These are phyloP conservation scores for Nowickia ferox DNA, from an alignment of 2,888 invertebrate genomes.

Conservation along the genomic window DNA sequence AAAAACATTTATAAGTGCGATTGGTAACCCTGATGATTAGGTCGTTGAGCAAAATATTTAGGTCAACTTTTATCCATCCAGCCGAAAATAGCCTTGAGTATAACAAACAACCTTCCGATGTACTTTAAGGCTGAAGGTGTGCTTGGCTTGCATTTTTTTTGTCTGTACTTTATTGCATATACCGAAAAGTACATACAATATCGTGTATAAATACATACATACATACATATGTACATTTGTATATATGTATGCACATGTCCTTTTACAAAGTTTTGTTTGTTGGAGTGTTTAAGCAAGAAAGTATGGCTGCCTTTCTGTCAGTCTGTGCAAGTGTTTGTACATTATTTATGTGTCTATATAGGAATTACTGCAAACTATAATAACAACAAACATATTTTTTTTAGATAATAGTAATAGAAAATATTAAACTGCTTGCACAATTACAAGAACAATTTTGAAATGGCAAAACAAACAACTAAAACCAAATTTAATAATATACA, in stretches of 20 bases:
- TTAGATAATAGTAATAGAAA: conserved; percentile 39
- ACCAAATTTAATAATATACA: conserved; percentile 55
- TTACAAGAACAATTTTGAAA: conserved; percentile 39
- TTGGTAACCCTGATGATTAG: conserved; percentile 81
- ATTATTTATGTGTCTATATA: background rate
- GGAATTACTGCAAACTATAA: conserved; percentile 29
- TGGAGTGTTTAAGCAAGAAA: background rate
- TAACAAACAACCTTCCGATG: conserved; percentile 81
- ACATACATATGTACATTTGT: background rate
- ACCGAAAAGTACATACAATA: conserved; percentile 16
- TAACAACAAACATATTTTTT: conserved; percentile 40
- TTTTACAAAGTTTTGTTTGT: conserved; percentile 22
- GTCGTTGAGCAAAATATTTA: conserved; percentile 83
- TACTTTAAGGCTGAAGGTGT: conserved; percentile 79
- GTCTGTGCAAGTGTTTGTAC: conserved; percentile 9
- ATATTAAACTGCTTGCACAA: conserved; percentile 1
- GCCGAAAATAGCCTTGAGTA: conserved; percentile 83
- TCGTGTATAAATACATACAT: conserved; percentile 13
- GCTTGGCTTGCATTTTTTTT: conserved; percentile 73
- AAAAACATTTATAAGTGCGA: conserved; percentile 6
- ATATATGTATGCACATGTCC: background rate
- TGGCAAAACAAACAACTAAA: conserved; percentile 59
- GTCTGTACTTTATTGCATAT: conserved; percentile 49
- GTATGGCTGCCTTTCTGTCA: conserved; percentile 33
- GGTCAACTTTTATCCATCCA: conserved; percentile 81